Percentiles rank a stretch among this genome's conserved stretches.
These are phyloP conservation scores for Tapera naevia DNA, from an alignment of 2,797 vertebrate genomes.

Conservation along the genomic window DNA sequence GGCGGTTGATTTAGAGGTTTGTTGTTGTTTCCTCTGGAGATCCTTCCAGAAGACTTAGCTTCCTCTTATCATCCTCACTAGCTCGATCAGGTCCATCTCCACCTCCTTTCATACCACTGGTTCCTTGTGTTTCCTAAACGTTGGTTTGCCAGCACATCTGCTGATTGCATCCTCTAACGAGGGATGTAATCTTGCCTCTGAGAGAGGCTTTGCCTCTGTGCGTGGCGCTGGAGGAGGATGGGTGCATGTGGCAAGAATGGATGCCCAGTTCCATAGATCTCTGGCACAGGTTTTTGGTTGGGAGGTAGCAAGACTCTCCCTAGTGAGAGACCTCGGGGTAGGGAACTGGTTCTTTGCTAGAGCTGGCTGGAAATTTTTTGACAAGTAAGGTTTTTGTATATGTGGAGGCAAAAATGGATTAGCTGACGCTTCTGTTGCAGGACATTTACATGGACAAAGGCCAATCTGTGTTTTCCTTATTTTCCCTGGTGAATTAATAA, in stretches of 20 bases:
- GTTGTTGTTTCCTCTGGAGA: not conserved
- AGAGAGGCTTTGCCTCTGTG: not conserved
- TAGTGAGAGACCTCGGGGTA: not conserved
- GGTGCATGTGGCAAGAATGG: not conserved
- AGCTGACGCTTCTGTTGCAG: not conserved
- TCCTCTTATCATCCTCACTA: not conserved
- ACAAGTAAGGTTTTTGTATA: accelerated
- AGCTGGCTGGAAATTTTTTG: not conserved
- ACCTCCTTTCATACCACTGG: not conserved
- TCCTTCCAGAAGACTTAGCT: not conserved
- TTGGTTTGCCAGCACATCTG: not conserved
- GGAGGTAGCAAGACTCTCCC: not conserved
- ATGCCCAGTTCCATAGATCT: not conserved
- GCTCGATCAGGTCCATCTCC: not conserved
- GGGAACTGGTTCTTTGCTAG: not conserved
- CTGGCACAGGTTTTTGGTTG: not conserved
- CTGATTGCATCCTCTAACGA: not conserved
- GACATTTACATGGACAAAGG: not conserved
- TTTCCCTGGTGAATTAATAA: not conserved
- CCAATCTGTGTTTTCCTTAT: not conserved
- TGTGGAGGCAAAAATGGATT: not conserved
- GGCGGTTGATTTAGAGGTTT: not conserved
- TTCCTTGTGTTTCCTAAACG: not conserved
- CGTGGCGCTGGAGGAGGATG: not conserved
- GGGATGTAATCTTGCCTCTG: no score